These are phyloP conservation scores for Amphiduros pacificus DNA, from an alignment of 2,888 invertebrate genomes.

Conservation along the genomic window DNA sequence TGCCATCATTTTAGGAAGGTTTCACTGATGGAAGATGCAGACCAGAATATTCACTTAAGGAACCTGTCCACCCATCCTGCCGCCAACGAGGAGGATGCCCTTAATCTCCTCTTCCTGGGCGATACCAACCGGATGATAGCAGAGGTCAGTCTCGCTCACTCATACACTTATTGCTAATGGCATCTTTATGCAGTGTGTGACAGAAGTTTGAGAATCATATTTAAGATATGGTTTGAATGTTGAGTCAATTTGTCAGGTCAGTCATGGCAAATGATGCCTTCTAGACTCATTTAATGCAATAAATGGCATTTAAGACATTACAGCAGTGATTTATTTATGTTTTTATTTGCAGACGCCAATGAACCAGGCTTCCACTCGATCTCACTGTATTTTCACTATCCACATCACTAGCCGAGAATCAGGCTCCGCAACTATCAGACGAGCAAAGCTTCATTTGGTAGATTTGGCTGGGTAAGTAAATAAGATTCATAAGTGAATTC, in stretches of 20 bases:
- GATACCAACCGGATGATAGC: constrained; percentile 62
- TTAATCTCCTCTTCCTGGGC: constrained; percentile 58
- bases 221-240: too few species aligned
- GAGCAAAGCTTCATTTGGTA: constrained; percentile 59
- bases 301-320: too few species aligned
- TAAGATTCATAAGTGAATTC: too few species aligned
- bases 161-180: neutral
- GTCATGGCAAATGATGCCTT: too few species aligned
- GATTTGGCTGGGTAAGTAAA: constrained; percentile 59
- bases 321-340: too few species aligned
- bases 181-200: too few species aligned
- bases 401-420: constrained; percentile 54
- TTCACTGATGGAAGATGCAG: constrained; percentile 56
- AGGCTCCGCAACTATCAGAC: constrained; percentile 56
- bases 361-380: constrained; percentile 61
- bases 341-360: constrained; percentile 55
- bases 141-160: constrained; percentile 43
- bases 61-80: constrained; percentile 57
- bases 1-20: constrained; percentile 47
- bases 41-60: constrained; percentile 59
- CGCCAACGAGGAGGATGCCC: constrained; percentile 57
- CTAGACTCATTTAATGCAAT: too few species aligned
- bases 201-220: too few species aligned
- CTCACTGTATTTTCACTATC: constrained; percentile 60
- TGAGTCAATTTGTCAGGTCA: too few species aligned